Evolutionary conservation across 92 coral and sea anemone species (phyloP).

Genomic region (Heliopora coerulea): DNA sequence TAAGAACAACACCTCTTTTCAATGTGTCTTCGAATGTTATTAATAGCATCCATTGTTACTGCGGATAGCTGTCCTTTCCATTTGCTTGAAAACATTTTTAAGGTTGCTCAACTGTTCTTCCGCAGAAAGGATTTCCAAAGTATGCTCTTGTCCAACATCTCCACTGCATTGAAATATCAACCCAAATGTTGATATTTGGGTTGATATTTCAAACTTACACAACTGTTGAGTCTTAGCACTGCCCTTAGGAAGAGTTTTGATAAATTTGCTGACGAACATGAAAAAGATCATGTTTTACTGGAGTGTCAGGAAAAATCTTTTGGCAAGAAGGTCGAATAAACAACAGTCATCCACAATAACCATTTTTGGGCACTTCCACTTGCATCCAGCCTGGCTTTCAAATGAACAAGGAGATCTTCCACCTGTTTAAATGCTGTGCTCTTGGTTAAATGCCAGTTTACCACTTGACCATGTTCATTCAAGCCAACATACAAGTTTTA

Average conservation of each 20-base stretch:
- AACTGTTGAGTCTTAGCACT: conserved; percentile 29
- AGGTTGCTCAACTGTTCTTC: conserved; percentile 39
- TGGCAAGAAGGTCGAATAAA: conserved; percentile 37
- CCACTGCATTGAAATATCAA: conserved; percentile 56
- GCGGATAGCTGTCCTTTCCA: conserved; percentile 28
- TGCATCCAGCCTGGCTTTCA: conserved; percentile 48
- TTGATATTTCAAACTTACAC: conserved; percentile 45
- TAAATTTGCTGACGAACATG: conserved; percentile 57
- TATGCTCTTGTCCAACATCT: conserved; percentile 45
- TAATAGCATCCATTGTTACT: conserved; percentile 23
- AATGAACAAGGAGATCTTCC: conserved; percentile 47
- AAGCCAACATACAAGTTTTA: conserved; percentile 57
- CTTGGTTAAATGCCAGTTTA: conserved; percentile 52
- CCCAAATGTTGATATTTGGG: conserved; percentile 63
- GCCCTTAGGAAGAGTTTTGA: conserved; percentile 54
- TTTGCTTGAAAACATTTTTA: conserved; percentile 36
- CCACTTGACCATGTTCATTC: conserved; percentile 63
- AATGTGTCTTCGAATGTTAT: conserved; percentile 29
- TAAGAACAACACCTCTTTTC: conserved; percentile 59
- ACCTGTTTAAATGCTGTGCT: conserved; percentile 58
- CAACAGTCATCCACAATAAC: conserved; percentile 62
- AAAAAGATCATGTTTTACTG: conserved; percentile 50
- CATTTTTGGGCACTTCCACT: conserved; percentile 14
- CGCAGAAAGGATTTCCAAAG: conserved; percentile 28
- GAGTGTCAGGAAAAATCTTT: conserved; percentile 39